Evolutionary conservation across 2,113 vertebrate species (phyloP), one percentile per base, ranked within the genome.

Genomic region (Psephotus haematonotus): DNA sequence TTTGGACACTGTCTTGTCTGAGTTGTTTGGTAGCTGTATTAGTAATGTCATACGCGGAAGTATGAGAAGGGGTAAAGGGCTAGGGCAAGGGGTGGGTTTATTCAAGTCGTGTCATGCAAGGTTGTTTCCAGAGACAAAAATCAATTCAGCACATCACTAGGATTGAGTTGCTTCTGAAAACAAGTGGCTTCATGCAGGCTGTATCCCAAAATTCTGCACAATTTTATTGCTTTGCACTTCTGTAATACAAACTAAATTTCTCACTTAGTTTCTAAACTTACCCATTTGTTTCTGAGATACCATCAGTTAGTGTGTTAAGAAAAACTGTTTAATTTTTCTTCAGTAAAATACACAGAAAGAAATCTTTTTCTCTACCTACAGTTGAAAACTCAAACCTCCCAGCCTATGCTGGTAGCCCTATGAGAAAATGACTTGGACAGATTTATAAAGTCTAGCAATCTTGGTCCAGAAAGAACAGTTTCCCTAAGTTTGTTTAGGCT

Each of bases 11-110:
- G 23, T 46, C 57, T 62, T 67, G 64, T 39, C 37, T 3, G 14
- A 64, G 50, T 43, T 76, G 19, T 35, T 75, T 46, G 55, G 49
- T 57, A 77, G 29, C 46, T 79, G 43, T 28, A 5, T 67, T 41
- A 44, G 16, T 20, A 59, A n/a, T 10, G 14, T 59, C 31, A 17
- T 11, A 43, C 6, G 5, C 0, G 10, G 59, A 64, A 44, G 11
- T 14, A 31, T 0, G 3, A 63, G 63, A 43, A 39, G n/a, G 53
- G 24, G 31, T 31, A 63, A 35, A 0, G 4, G 7, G n/a, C 8
- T 28, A 39, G 64, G 43, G 41, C 20, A 76, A 59, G n/a, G 37
- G n/a, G 15, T 24, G 52, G 19, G 12, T 78, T 78, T 77, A n/a
- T n/a, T 33, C 20, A 63, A 53, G 27, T 16, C 9, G 5, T 64